Conservation (phyloP, 1,140 invertebrate species). For the Achatina immaculata region DNA sequence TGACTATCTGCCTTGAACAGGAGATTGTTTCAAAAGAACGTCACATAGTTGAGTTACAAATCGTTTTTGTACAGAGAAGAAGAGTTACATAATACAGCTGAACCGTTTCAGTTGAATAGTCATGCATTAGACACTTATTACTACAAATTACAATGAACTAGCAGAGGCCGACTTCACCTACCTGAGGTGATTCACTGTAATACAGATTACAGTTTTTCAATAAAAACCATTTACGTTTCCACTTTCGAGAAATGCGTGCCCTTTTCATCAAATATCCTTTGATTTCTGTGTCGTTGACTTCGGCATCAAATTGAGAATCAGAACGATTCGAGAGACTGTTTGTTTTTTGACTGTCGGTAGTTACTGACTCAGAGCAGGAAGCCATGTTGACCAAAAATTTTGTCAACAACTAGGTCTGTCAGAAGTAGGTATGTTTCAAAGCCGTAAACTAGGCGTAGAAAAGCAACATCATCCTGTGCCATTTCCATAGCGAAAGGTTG, state of each 20-base stretch:
- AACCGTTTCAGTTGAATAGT: too few species aligned
- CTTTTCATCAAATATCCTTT: constrained; percentile 67
- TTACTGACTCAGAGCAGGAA: constrained; percentile 55
- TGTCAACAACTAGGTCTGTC: constrained; percentile 10
- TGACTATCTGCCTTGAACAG: too few species aligned
- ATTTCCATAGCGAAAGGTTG: too few species aligned
- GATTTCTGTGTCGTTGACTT: constrained; percentile 55
- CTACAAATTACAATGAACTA: too few species aligned
- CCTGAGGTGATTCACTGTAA: constrained; percentile 65
- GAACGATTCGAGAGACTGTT: constrained; percentile 61
- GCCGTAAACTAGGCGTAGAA: too few species aligned
- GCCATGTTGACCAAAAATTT: constrained; percentile 51
- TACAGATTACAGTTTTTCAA: constrained; percentile 64
- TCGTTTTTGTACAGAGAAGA: too few species aligned
- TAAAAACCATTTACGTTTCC: constrained; percentile 62
- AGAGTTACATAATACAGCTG: too few species aligned
- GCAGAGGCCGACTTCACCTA: too few species aligned
- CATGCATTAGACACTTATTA: too few species aligned
- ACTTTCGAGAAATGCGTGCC: constrained; percentile 55
- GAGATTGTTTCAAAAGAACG: too few species aligned
- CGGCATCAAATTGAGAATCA: constrained; percentile 57
- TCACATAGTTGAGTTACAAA: too few species aligned
- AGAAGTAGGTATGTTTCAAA: not conserved
- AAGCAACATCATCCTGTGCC: too few species aligned
- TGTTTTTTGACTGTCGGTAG: constrained; percentile 59